These are phyloP conservation scores for Drosophila cognata DNA, from an alignment of 2,888 invertebrate species.

Conservation along the genomic window DNA sequence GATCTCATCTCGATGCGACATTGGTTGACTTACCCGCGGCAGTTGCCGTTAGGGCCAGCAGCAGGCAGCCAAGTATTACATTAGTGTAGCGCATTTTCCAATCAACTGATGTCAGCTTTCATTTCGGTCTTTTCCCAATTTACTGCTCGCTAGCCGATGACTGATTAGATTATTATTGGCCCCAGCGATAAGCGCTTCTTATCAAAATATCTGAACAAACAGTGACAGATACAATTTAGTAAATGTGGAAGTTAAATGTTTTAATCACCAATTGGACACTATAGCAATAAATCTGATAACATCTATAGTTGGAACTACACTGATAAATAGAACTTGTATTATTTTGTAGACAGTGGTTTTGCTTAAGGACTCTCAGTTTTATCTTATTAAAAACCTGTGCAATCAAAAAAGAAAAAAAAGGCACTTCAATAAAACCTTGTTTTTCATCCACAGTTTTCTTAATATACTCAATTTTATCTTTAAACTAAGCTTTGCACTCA, in stretches of 20 bases:
- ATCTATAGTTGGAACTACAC: not conserved
- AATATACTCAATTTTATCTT: not conserved
- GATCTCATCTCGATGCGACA: not conserved
- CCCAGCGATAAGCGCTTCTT: constrained; percentile 28
- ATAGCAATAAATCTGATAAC: not conserved
- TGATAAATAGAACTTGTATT: not conserved
- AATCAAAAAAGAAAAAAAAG: not conserved
- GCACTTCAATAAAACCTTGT: accelerated
- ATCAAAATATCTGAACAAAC: constrained; percentile 19
- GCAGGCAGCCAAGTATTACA: constrained; percentile 31
- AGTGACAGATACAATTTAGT: not conserved
- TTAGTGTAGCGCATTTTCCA: constrained; percentile 45
- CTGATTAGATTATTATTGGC: constrained; percentile 36
- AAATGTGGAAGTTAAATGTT: not conserved
- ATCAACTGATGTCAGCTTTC: constrained; percentile 32
- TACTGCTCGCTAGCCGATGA: not conserved
- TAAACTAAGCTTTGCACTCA: not conserved
- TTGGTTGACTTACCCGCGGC: constrained; percentile 43
- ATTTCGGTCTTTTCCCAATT: constrained; percentile 4
- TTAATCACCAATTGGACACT: not conserved
- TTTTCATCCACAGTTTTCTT: not conserved
- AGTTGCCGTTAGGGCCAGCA: constrained; percentile 15
- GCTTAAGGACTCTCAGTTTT: not conserved
- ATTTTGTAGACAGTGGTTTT: not conserved
- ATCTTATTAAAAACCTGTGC: not conserved